Conservation (phyloP, 2,113 vertebrate species). For the Peromyscus polionotus region DNA sequence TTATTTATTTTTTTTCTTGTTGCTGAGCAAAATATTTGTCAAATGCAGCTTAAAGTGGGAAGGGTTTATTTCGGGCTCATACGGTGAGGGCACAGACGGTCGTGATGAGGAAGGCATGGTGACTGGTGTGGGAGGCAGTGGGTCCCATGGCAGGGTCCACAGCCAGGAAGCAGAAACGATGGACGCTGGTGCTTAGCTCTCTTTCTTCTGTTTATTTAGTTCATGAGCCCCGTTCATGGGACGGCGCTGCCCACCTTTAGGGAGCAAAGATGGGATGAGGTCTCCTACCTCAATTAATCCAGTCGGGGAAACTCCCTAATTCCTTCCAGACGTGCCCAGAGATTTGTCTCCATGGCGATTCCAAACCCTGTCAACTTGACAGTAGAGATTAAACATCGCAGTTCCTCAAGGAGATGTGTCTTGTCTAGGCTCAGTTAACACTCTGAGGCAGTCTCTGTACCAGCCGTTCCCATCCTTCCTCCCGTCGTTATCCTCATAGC, state of each 20-base stretch:
- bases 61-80: neutral
- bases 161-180: neutral
- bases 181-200: neutral
- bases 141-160: too few relatives aligned
- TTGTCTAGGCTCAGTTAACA: rapidly evolving
- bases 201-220: neutral
- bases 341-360: neutral
- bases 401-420: neutral
- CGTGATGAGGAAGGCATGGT: neutral
- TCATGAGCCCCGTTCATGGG: neutral
- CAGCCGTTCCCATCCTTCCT: too few relatives aligned
- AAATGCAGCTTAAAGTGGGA: neutral
- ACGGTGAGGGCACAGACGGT: neutral
- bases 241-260: neutral
- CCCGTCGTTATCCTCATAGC: neutral
- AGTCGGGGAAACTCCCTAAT: neutral
- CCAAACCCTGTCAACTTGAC: neutral
- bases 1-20: neutral
- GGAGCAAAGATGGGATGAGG: too few relatives aligned
- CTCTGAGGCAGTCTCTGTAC: neutral
- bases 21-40: neutral
- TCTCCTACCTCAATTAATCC: neutral
- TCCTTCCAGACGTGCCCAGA: neutral
- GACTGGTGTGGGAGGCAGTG: neutral
- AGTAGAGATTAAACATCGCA: neutral